Base-by-base conservation (phyloP, 2,113 vertebrate species). In the Bostrychus sinensis region DNA sequence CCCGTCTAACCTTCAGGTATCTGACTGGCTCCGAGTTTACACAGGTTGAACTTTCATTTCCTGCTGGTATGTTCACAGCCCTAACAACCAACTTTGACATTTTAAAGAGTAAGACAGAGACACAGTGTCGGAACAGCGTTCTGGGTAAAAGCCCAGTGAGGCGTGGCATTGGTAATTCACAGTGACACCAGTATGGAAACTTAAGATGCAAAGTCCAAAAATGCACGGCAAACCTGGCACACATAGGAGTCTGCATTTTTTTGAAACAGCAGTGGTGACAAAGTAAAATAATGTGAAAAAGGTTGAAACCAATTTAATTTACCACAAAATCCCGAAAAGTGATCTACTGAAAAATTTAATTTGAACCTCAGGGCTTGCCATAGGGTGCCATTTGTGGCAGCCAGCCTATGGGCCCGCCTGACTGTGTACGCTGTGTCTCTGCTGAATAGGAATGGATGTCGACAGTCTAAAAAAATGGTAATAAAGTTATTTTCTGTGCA, bases 31-130 rank as follows among this genome's bases (percentile, higher is more conserved):
- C 68, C 70, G 72, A 87, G 80, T 90, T 85, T 86, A 85, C 75
- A 85, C 84, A 87, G 75, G 77, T 84, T 87, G 78, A 89, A 84
- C 83, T 83, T 87, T 88, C 78, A 82, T 86, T 91, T 90, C 85
- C 85, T 88, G 86, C 61, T 76, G 66, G 61, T 6, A 19, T 68
- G 70, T 78, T 66, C 78, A 61, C 67, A 58, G 68, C 80, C 78
- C 74, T 56, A 38, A 78, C 78, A 88, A 82, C 77, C 50, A 51
- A 55, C 56, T 77, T 45, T 78, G 84, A 85, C 84, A 22, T 88
- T 79, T 83, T 75, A 72, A 82, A 72, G 81, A 79, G 77, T 74
- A 58, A 86, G 62, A 77, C 63, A 86, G 84, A 83, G 78, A 80
- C 77, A 83, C 70, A 25, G 50, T 56, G 78, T 77, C 65, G 53